phyloP scores from a whole-genome alignment of 2,113 vertebrate genomes.

The Antechinus flavipes region DNA sequence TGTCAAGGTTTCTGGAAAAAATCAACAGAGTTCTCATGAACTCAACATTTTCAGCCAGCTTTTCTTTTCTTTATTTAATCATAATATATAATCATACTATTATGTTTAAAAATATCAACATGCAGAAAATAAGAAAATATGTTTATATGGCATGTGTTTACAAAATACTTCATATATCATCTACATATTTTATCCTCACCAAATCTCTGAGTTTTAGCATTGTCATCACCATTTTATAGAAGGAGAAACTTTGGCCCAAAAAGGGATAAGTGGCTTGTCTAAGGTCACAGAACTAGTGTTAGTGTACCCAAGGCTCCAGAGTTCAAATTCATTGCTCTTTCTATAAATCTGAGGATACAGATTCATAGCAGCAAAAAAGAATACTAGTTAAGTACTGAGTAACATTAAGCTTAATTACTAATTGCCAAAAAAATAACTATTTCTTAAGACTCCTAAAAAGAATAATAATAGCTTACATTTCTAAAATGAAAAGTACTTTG shows the following conservation, averaged over 20 bases:
- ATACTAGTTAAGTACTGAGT: not conserved
- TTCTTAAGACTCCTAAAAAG: not conserved
- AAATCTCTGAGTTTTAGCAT: not conserved
- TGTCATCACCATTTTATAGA: not conserved
- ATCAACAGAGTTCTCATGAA: conserved; percentile 79
- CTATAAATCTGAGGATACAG: not conserved
- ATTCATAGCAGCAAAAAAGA: not conserved
- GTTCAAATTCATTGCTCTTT: not conserved
- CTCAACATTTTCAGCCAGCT: conserved; percentile 54
- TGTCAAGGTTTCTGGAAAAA: conserved; percentile 85
- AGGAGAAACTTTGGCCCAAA: not conserved
- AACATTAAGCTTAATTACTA: not conserved
- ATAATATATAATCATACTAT: not conserved
- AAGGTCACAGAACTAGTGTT: not conserved
- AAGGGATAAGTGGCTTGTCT: not conserved
- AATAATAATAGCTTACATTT: not conserved
- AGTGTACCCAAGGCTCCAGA: not conserved
- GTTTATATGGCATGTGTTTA: not conserved
- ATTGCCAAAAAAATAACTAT: not conserved
- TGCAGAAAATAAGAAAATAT: not conserved
- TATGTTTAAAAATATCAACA: conserved; percentile 25
- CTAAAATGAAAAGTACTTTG: not conserved
- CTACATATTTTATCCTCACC: not conserved
- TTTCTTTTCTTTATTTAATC: conserved; percentile 60
- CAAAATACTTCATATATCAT: not conserved